Conservation (phyloP, 2,888 invertebrate genomes). For the Fragum fragum region DNA sequence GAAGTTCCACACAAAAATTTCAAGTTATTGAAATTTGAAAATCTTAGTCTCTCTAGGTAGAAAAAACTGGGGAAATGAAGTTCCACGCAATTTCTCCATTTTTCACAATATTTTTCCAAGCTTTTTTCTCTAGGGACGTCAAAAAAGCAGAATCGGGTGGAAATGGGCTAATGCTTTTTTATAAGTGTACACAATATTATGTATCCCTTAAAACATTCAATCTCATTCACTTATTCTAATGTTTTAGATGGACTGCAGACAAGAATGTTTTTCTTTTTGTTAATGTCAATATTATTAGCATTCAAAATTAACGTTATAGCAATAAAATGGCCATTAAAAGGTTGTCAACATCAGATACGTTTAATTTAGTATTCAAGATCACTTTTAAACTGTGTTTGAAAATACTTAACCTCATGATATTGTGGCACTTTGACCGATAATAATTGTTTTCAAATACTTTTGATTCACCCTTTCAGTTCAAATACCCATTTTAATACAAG, state of each 20-base stretch:
- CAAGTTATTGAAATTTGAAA: no score
- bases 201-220: no score
- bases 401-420: conserved; percentile 25
- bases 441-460: conserved; percentile 10
- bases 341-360: conserved; percentile 11
- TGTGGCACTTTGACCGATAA: conserved; percentile 13
- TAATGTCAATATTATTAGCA: conserved; percentile 26
- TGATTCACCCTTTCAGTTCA: not conserved
- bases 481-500: no score
- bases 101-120: no score
- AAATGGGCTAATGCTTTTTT: no score
- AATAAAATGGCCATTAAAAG: conserved; percentile 14
- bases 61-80: no score
- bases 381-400: conserved; percentile 28
- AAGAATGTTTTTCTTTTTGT: conserved; percentile 10
- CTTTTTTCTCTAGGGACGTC: no score
- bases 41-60: no score
- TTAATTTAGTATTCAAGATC: conserved; percentile 21
- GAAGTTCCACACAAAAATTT: no score
- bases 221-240: not conserved
- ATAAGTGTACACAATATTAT: no score
- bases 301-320: conserved; percentile 24
- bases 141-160: no score
- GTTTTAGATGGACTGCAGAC: not conserved
- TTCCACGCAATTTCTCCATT: no score